Conservation (phyloP, 2,113 vertebrate genomes). For the Phaethornis superciliosus region DNA sequence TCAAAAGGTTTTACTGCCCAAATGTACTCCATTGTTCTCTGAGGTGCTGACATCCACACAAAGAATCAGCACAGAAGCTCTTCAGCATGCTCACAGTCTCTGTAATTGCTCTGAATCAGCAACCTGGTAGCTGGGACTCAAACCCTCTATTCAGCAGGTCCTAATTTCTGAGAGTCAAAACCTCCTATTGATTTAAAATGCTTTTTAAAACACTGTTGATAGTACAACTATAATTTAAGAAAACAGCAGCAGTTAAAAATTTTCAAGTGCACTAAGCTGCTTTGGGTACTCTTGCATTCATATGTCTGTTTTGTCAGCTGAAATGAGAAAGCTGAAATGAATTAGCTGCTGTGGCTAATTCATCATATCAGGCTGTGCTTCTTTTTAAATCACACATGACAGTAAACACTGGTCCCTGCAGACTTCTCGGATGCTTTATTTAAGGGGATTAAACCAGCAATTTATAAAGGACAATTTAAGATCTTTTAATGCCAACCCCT, state of each 20-base stretch:
- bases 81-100: background rate
- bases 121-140: background rate
- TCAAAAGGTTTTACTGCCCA: background rate
- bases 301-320: background rate
- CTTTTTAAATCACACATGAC: background rate
- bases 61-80: background rate
- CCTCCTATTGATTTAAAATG: background rate
- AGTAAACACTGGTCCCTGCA: background rate
- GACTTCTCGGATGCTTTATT: background rate
- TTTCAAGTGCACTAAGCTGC: background rate
- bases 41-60: background rate
- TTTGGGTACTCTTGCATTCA: background rate
- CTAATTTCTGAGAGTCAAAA: background rate
- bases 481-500: background rate
- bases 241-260: background rate
- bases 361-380: background rate
- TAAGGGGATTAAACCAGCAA: slow-evolving; percentile 35
- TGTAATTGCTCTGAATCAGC: background rate
- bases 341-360: background rate
- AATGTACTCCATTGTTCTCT: background rate
- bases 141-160: background rate
- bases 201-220: background rate
- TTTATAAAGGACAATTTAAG: slow-evolving; percentile 3
- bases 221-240: background rate
- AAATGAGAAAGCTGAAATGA: background rate